Conservation (phyloP, 2,888 invertebrate species). For the Drosophila siamana region DNA sequence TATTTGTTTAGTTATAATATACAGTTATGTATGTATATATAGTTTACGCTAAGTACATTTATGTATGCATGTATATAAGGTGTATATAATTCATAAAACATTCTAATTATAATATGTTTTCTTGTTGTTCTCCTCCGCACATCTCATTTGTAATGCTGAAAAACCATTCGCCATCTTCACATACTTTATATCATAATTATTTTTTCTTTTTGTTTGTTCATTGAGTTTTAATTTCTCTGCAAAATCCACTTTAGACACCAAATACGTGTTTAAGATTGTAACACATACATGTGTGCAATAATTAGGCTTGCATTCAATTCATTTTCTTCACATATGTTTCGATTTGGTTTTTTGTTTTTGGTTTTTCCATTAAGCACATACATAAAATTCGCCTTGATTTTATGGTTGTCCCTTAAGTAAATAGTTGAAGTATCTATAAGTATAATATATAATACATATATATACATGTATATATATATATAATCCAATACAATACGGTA, state of each 20-base stretch:
- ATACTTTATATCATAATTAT: background rate
- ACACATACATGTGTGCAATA: background rate
- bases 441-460: slow-evolving; percentile 40
- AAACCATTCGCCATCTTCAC: slow-evolving; percentile 26
- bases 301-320: background rate
- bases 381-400: slow-evolving; percentile 20
- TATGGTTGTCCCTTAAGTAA: slow-evolving; percentile 24
- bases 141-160: slow-evolving; percentile 26
- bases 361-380: slow-evolving; percentile 4
- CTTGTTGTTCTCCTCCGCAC: slow-evolving; percentile 19
- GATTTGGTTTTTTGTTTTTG: background rate
- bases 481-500: slow-evolving; percentile 35
- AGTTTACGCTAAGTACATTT: slow-evolving; percentile 28
- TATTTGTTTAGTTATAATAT: slow-evolving; percentile 47
- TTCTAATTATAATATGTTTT: slow-evolving; percentile 65
- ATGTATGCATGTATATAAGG: slow-evolving; percentile 55
- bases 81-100: slow-evolving; percentile 79
- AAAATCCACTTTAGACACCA: slow-evolving; percentile 20
- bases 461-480: slow-evolving; percentile 43
- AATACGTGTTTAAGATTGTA: slow-evolving; percentile 4
- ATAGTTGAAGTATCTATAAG: slow-evolving; percentile 29
- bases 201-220: background rate
- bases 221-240: background rate
- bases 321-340: background rate
- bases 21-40: slow-evolving; percentile 14